These are phyloP conservation scores for Lapara coniferarum DNA, from an alignment of 2,888 invertebrate genomes.

Conservation along the genomic window DNA sequence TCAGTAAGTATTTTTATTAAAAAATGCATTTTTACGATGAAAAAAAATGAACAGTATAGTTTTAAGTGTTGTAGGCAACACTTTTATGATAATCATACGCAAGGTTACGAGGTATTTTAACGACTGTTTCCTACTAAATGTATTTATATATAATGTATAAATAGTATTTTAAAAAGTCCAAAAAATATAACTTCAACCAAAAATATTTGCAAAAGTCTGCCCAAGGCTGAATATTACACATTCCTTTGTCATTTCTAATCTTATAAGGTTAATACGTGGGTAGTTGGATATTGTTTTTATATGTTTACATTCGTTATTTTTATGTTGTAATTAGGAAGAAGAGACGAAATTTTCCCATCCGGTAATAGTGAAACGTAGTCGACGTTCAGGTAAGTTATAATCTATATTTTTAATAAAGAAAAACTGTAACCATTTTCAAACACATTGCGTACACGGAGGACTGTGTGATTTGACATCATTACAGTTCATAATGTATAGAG, in stretches of 20 bases:
- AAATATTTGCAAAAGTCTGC: background rate
- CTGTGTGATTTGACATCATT: too few relatives aligned
- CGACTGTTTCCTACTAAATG: too few relatives aligned
- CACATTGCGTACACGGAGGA: too few relatives aligned
- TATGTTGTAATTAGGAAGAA: slow-evolving; percentile 47
- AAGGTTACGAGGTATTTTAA: too few relatives aligned
- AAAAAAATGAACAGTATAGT: background rate
- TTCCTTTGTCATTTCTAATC: background rate
- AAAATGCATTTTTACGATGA: background rate
- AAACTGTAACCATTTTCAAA: too few relatives aligned
- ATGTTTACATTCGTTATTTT: background rate
- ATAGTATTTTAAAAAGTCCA: background rate
- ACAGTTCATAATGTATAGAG: too few relatives aligned
- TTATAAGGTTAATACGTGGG: background rate
- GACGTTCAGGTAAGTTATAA: slow-evolving; percentile 49
- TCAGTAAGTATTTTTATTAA: slow-evolving; percentile 6
- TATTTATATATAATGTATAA: too few relatives aligned
- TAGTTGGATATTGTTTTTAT: slow-evolving; percentile 19
- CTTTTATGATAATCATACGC: too few relatives aligned
- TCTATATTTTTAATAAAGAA: background rate
- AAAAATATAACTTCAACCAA: too few relatives aligned
- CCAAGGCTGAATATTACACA: slow-evolving; percentile 4
- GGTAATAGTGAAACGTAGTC: slow-evolving; percentile 41
- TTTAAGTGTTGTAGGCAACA: too few relatives aligned
- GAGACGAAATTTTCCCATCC: slow-evolving; percentile 56